Conservation (phyloP, 2,797 vertebrate genomes). For the Myotis planiceps region DNA sequence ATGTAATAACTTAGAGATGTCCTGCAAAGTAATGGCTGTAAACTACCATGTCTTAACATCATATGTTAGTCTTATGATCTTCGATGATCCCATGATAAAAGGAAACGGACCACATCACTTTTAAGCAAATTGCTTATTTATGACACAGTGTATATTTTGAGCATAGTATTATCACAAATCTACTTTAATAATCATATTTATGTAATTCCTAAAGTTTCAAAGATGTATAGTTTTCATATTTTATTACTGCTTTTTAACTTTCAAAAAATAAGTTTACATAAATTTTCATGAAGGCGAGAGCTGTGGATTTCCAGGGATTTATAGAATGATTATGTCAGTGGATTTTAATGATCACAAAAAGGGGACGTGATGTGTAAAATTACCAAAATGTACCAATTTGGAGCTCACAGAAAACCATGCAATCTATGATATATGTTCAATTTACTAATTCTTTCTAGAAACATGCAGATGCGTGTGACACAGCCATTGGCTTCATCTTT, state of each 20-base stretch:
- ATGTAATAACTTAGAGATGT: not conserved
- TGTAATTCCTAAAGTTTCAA: not conserved
- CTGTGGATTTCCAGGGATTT: not conserved
- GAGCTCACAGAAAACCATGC: not conserved
- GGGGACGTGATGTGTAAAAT: slow-evolving; percentile 43
- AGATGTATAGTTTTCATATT: not conserved
- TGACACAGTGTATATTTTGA: not conserved
- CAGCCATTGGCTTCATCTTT: not conserved
- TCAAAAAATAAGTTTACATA: not conserved
- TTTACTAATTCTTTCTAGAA: slow-evolving; percentile 10
- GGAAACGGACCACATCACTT: slow-evolving; percentile 2
- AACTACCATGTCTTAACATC: not conserved
- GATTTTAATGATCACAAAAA: not conserved
- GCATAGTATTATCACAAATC: not conserved
- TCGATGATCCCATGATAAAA: slow-evolving; percentile 41
- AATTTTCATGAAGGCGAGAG: not conserved
- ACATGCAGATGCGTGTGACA: not conserved
- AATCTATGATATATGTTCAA: not conserved
- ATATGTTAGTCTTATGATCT: not conserved
- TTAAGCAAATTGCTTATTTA: slow-evolving; percentile 4
- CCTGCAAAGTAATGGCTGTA: not conserved
- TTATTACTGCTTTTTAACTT: not conserved
- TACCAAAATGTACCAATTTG: slow-evolving; percentile 17
- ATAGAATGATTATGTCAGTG: not conserved
- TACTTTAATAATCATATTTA: slow-evolving; percentile 46